Evolutionary conservation across 1,140 invertebrate species (phyloP), one percentile per base, ranked within the genome.

Genomic region (Amyelois transitella): DNA sequence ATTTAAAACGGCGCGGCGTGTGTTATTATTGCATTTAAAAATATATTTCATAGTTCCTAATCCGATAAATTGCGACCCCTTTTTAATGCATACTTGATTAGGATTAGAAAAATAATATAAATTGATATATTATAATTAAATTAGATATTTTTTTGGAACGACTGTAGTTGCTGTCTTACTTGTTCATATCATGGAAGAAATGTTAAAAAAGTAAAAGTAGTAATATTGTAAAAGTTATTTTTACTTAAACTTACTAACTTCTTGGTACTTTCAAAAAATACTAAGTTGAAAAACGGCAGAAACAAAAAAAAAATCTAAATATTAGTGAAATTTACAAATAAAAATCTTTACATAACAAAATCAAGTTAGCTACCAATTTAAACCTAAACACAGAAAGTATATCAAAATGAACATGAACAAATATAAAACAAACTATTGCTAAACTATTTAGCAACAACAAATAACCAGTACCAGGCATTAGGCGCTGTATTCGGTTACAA

Each of bases 401-500:
- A 10, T 2, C 32, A 38, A 38, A 14, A 1, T 38, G 17, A 38
- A 14, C 8, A 38, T 38, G 32, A 14, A 1, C n/a, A 12, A n/a
- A 28, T 28, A 8, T 14, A 38, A 12, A 38, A 38, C 32, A 14
- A 38, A 38, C 32, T 38, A 38, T 38, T 8, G 7, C 32, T 14
- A 1, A 38, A 38, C 32, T 38, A 38, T 38, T 38, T 38, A 14
- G 32, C 32, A 38, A 38, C 32, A 38, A 38, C 32, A 38, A 38
- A 38, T 38, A 77, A 72, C 58, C 66, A 51, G 77, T 57, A 81
- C 64, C 68, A 60, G 68, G 63, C 67, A 71, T 75, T 66, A 72
- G 59, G 58, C 60, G 53, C 18, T 51, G 64, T 77, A 80, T 86
- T 71, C 24, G 51, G 78, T 86, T 86, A 72, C 83, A 69, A 58